Percentiles rank a stretch among this genome's conserved stretches.
phyloP scores from a whole-genome alignment of 2,797 vertebrate species.

The Pipistrellus kuhlii region DNA sequence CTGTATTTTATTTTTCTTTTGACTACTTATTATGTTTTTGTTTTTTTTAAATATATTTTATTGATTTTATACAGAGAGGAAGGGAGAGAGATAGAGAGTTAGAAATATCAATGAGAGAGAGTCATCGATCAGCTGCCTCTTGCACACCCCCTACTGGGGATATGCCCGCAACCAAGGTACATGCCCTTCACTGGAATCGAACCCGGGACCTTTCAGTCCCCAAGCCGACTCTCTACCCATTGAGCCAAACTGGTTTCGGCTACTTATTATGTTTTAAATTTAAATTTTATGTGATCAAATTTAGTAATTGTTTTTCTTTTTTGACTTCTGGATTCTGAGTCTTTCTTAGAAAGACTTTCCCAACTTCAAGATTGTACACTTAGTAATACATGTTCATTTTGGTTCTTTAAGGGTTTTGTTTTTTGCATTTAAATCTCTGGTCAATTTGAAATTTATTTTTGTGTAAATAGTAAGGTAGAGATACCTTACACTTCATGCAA shows the following conservation, averaged over 20 bases:
- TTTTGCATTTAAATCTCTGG: conserved; percentile 24
- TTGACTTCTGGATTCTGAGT: neutral
- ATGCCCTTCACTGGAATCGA: too few relatives aligned
- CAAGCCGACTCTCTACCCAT: too few relatives aligned
- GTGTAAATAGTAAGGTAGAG: neutral
- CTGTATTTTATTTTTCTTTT: conserved; percentile 1
- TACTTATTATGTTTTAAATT: neutral
- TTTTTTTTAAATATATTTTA: too few relatives aligned
- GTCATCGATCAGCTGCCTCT: too few relatives aligned
- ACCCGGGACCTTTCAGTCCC: too few relatives aligned
- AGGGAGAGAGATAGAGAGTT: too few relatives aligned
- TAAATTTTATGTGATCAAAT: conserved; percentile 16
- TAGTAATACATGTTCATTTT: neutral
- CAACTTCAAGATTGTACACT: neutral
- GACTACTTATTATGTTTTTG: neutral
- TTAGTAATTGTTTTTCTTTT: conserved; percentile 36
- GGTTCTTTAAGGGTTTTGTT: neutral
- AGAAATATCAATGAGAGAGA: too few relatives aligned
- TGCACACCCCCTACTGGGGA: too few relatives aligned
- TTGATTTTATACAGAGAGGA: too few relatives aligned
- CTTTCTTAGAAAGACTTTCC: conserved; percentile 23
- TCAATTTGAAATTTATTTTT: conserved; percentile 39
- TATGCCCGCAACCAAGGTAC: too few relatives aligned
- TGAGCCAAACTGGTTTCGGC: too few relatives aligned
- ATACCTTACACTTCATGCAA: conserved; percentile 30